Percentiles rank a stretch among this genome's conserved stretches.
Conservation (phyloP, 2,797 vertebrate genomes). For the Mallotus villosus region DNA sequence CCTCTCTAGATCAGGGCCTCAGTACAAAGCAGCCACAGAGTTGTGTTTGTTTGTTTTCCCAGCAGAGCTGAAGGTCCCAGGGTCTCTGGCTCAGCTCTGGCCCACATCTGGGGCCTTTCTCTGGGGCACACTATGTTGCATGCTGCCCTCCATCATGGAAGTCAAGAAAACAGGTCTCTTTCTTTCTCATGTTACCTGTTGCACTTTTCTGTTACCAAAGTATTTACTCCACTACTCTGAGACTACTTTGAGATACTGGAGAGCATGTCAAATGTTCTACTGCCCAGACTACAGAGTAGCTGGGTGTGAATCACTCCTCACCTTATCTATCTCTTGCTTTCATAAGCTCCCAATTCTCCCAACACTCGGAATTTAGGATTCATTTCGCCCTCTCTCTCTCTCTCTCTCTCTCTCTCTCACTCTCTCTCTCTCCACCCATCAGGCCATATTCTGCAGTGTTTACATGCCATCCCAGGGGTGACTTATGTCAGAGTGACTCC, state of each 20-base stretch:
- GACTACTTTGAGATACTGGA: neutral
- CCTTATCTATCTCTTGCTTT: neutral
- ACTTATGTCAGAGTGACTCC: slow-evolving; percentile 22
- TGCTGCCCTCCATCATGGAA: slow-evolving; percentile 51
- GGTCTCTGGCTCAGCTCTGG: slow-evolving; percentile 55
- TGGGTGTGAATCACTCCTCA: slow-evolving; percentile 23
- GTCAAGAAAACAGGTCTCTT: slow-evolving; percentile 19
- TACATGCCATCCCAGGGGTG: neutral
- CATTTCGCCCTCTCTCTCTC: neutral
- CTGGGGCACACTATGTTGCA: slow-evolving; percentile 42
- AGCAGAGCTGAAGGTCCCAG: slow-evolving; percentile 52
- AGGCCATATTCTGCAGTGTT: neutral
- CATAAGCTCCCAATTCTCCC: slow-evolving; percentile 1
- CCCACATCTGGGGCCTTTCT: slow-evolving; percentile 60
- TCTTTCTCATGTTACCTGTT: slow-evolving; percentile 7
- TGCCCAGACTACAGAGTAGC: slow-evolving; percentile 51
- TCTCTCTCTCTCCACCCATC: slow-evolving; percentile 3
- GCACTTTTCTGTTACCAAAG: neutral
- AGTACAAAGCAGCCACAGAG: slow-evolving; percentile 26
- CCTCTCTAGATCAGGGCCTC: slow-evolving; percentile 2
- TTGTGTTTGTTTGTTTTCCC: slow-evolving; percentile 59
- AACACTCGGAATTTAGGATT: neutral
- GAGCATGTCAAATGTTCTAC: neutral
- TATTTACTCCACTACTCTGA: neutral
- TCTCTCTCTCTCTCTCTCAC: neutral